phyloP scores from a whole-genome alignment of 2,888 invertebrate species.

The Cancer borealis region DNA sequence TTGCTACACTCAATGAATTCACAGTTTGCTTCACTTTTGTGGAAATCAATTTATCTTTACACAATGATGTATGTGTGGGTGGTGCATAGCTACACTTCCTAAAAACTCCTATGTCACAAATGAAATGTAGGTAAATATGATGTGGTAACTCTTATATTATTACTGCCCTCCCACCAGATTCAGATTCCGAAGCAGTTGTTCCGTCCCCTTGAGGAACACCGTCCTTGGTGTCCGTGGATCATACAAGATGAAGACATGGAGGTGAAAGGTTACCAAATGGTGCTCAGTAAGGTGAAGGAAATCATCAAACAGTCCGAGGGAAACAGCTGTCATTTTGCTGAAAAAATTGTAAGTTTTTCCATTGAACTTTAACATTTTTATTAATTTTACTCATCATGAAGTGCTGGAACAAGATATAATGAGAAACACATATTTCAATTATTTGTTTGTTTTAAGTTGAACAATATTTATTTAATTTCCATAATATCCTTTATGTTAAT shows the following conservation, averaged over 20 bases:
- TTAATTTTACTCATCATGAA: background rate
- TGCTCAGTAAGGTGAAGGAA: background rate
- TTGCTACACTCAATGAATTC: too few relatives aligned
- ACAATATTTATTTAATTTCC: too few relatives aligned
- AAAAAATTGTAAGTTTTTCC: constrained; percentile 38
- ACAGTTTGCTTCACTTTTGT: too few relatives aligned
- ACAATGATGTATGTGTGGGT: too few relatives aligned
- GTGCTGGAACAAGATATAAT: background rate
- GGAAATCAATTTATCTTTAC: too few relatives aligned
- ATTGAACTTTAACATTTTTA: background rate
- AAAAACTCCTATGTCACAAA: too few relatives aligned
- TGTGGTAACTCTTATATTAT: background rate
- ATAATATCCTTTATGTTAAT: too few relatives aligned
- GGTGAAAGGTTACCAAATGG: background rate
- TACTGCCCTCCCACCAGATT: background rate
- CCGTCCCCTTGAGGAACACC: constrained; percentile 69
- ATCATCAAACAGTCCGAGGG: background rate
- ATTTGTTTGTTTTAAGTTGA: too few relatives aligned
- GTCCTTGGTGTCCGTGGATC: constrained; percentile 69
- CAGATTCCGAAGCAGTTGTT: constrained; percentile 62
- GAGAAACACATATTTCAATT: too few relatives aligned
- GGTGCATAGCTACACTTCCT: too few relatives aligned
- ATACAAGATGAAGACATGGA: background rate
- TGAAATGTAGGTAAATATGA: background rate
- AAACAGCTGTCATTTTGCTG: background rate